phyloP scores from a whole-genome alignment of 2,113 vertebrate species.

The Acanthisitta chloris region DNA sequence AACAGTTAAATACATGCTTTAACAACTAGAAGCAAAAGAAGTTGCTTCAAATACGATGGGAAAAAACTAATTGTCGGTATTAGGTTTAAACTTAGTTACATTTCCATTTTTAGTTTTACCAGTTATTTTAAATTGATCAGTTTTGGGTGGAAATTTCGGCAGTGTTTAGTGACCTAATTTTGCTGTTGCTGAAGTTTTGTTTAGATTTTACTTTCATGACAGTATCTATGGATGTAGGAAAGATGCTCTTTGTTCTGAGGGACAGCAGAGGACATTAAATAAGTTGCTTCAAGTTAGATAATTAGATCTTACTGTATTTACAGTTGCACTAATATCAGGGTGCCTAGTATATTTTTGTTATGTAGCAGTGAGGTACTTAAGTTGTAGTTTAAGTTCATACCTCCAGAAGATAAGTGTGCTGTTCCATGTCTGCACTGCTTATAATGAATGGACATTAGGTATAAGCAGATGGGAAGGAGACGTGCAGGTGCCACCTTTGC shows the following conservation, averaged over 20 bases:
- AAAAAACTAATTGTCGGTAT: background rate
- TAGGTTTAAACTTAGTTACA: background rate
- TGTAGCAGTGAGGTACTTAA: background rate
- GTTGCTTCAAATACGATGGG: background rate
- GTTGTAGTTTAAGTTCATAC: background rate
- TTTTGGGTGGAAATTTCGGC: background rate
- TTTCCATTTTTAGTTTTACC: background rate
- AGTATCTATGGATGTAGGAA: background rate
- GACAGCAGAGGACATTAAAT: background rate
- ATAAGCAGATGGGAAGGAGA: background rate
- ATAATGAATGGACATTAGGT: background rate
- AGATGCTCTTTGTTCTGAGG: background rate
- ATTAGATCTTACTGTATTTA: background rate
- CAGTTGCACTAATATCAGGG: background rate
- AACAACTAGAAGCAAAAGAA: background rate
- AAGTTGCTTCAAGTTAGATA: background rate
- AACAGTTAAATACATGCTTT: background rate
- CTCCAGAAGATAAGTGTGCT: background rate
- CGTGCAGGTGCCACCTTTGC: background rate
- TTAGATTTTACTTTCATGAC: background rate
- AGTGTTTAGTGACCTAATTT: background rate
- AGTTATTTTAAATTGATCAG: background rate
- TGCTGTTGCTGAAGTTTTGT: background rate
- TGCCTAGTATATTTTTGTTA: background rate
- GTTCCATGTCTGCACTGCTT: background rate